Base-by-base conservation (phyloP, 2,113 vertebrate species). In the Microtus pennsylvanicus region DNA sequence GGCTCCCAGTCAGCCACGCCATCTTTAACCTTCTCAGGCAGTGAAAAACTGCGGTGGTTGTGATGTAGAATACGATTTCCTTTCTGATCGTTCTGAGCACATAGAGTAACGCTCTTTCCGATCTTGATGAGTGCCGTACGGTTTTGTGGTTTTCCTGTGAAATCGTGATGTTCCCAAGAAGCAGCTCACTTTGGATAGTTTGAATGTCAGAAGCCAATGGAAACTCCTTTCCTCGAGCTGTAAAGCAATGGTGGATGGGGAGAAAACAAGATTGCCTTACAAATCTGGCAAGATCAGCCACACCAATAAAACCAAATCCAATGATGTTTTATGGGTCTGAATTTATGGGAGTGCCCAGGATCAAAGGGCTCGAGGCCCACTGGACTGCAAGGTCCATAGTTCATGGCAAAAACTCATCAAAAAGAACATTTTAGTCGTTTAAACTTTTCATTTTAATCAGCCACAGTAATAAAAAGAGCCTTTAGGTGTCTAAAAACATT, bases 401-500 rank as follows among this genome's bases (percentile, higher is more conserved):
- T 99, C 98, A 98, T 98, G 98, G 98, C 97, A 98, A 98, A 98
- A 98, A 95, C 98, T 98, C 98, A 99, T 98, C 98, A 99, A 99
- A 98, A 98, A 99, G 98, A 99, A 98, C 98, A 98, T 98, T 98
- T 98, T 98, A 98, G 98, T 98, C 97, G 61, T 98, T 98, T 98
- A 98, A 97, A 97, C 98, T 98, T 99, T 98, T 98, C 98, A 98
- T 98, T 99, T 99, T 98, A 99, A 99, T 99, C 98, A 98, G 97
- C 98, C 97, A 86, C 96, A 98, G 98, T 98, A 98, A 99, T 99
- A 99, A 99, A 99, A 99, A 98, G 98, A 98, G 98, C 98, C 98
- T 98, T 98, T 98, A 99, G 98, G 98, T 99, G 98, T 99, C 98
- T 98, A 98, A 98, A 98, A 98, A 98, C 98, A 98, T 98, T 99